Percentiles rank a stretch among this genome's conserved stretches.
These are phyloP conservation scores for Serripes groenlandicus DNA, from an alignment of 2,888 invertebrate species.

Conservation along the genomic window DNA sequence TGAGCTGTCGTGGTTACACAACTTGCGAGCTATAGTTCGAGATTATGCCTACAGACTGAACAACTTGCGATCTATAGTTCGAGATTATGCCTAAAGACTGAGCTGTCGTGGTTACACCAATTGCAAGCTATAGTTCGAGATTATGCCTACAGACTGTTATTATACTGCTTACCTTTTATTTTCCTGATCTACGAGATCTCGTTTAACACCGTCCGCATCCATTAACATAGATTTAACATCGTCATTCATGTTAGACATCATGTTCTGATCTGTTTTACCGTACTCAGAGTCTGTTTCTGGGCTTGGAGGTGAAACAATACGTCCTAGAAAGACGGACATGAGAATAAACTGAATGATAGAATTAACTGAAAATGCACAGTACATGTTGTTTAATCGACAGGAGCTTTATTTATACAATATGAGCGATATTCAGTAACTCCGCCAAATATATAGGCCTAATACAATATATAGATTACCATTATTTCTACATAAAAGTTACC, in stretches of 20 bases:
- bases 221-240: slow-evolving; percentile 40
- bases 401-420: too few relatives aligned
- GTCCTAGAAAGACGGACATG: too few relatives aligned
- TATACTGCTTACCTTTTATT: slow-evolving; percentile 22
- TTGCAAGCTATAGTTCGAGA: not conserved
- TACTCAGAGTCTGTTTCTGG: slow-evolving; percentile 4
- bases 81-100: too few relatives aligned
- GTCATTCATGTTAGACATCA: slow-evolving; percentile 37
- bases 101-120: not conserved
- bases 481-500: too few relatives aligned
- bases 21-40: not conserved
- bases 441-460: too few relatives aligned
- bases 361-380: too few relatives aligned
- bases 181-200: slow-evolving; percentile 8
- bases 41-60: not conserved
- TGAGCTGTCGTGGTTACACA: not conserved
- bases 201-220: slow-evolving; percentile 35
- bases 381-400: too few relatives aligned
- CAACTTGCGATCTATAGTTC: too few relatives aligned
- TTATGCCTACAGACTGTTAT: not conserved
- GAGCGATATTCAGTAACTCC: too few relatives aligned
- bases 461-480: too few relatives aligned
- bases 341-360: too few relatives aligned
- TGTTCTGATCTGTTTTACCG: not conserved
- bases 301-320: slow-evolving; percentile 62